These are phyloP conservation scores for Anoplolepis gracilipes DNA, from an alignment of 1,140 invertebrate species.

Conservation along the genomic window DNA sequence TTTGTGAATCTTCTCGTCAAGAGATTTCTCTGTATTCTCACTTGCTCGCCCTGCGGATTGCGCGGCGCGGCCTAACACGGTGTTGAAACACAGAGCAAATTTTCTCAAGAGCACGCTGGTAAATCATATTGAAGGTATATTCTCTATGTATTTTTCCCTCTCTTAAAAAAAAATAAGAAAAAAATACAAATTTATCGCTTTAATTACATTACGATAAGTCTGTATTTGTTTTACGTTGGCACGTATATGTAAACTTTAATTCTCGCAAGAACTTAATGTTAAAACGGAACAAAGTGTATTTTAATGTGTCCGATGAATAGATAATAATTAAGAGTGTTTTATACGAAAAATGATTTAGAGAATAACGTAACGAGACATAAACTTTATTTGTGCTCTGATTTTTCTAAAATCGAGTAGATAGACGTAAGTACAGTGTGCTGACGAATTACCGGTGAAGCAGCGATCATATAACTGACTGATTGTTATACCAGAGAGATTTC, in stretches of 20 bases:
- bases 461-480: not conserved
- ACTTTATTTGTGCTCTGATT: slow-evolving; percentile 47
- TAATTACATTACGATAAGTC: slow-evolving; percentile 23
- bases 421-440: slow-evolving; percentile 12
- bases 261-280: slow-evolving; percentile 38
- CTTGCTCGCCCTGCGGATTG: slow-evolving; percentile 70
- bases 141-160: slow-evolving; percentile 36
- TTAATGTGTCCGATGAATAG: slow-evolving; percentile 44
- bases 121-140: slow-evolving; percentile 58
- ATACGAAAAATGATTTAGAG: slow-evolving; percentile 58
- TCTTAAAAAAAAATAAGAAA: not conserved
- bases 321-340: slow-evolving; percentile 48
- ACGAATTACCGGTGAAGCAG: slow-evolving; percentile 27
- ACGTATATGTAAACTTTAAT: slow-evolving; percentile 41
- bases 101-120: slow-evolving; percentile 25
- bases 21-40: slow-evolving; percentile 80
- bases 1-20: slow-evolving; percentile 79
- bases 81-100: slow-evolving; percentile 38
- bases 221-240: slow-evolving; percentile 18
- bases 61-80: slow-evolving; percentile 49
- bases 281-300: slow-evolving; percentile 51
- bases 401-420: slow-evolving; percentile 28
- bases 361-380: slow-evolving; percentile 34
- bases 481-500: not conserved
- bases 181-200: not conserved